Percentiles rank a stretch among this genome's conserved stretches.
Conservation (phyloP, 2,888 invertebrate species). For the Phanerotoma sp. region DNA sequence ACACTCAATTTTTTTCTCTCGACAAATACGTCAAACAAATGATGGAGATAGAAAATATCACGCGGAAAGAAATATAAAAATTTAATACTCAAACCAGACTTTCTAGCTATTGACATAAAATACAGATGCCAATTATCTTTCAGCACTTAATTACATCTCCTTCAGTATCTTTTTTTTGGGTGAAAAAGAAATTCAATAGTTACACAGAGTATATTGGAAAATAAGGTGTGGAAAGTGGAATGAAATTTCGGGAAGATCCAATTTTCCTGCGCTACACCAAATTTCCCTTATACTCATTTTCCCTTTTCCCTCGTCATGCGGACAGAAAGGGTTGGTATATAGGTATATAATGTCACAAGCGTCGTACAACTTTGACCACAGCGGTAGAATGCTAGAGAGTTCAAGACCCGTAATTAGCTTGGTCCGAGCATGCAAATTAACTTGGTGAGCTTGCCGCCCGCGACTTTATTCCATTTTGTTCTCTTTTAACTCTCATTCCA, state of each 20-base stretch:
- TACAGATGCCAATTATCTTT: too few species aligned
- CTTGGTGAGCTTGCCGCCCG: conserved; percentile 42
- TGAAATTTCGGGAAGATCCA: conserved; percentile 4
- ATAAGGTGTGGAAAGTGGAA: neutral
- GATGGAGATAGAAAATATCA: too few species aligned
- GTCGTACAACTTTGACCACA: conserved; percentile 30
- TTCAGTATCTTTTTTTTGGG: too few species aligned
- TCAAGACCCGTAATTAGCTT: conserved; percentile 50
- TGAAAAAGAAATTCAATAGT: too few species aligned
- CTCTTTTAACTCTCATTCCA: conserved; percentile 33
- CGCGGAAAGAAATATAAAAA: too few species aligned
- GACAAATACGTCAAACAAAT: too few species aligned
- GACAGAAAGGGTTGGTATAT: conserved; percentile 17
- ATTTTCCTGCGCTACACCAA: neutral
- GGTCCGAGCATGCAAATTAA: conserved; percentile 50
- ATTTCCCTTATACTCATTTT: neutral
- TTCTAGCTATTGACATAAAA: too few species aligned
- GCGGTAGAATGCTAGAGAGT: conserved; percentile 36
- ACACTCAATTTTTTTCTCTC: too few species aligned
- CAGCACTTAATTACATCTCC: too few species aligned
- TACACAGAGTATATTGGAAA: neutral
- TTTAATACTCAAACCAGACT: too few species aligned
- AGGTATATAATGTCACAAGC: conserved; percentile 30
- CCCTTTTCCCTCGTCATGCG: too few species aligned
- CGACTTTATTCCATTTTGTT: conserved; percentile 40